A percentile compares a stretch with the other conserved stretches of the same genome.
Conservation (phyloP, 2,113 vertebrate genomes). For the Gasterosteus aculeatus region DNA sequence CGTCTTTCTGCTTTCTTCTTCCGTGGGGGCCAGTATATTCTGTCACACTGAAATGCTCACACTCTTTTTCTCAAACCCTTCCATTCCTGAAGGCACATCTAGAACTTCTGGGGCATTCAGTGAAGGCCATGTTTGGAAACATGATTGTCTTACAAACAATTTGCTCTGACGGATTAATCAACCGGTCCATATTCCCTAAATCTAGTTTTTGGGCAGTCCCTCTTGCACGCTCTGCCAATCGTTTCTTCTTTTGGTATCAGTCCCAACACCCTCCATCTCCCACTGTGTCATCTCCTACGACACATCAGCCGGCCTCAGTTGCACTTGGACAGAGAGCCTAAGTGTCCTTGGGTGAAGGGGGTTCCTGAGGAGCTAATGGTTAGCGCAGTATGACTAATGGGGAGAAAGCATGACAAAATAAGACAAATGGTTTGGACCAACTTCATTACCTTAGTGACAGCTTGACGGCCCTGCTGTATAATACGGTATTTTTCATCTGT, state of each 20-base stretch:
- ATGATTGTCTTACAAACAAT: background rate
- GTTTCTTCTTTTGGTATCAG: conserved; percentile 47
- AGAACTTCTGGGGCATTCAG: background rate
- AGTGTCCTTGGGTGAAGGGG: conserved; percentile 83
- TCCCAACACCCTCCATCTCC: conserved; percentile 35
- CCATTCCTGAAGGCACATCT: conserved; percentile 12
- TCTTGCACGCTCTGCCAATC: conserved; percentile 14
- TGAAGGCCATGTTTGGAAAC: background rate
- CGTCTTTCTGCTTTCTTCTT: conserved; percentile 22
- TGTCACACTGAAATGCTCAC: conserved; percentile 30
- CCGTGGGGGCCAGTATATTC: conserved; percentile 14
- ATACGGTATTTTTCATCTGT: conserved; percentile 83
- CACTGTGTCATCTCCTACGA: conserved; percentile 45
- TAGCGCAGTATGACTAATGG: conserved; percentile 81
- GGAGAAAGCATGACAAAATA: conserved; percentile 84
- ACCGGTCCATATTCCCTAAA: conserved; percentile 26
- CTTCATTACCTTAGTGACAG: conserved; percentile 85
- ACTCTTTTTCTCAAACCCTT: conserved; percentile 23
- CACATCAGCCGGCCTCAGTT: conserved; percentile 59
- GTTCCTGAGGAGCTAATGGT: conserved; percentile 79
- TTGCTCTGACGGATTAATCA: conserved; percentile 49
- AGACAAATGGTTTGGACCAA: conserved; percentile 85
- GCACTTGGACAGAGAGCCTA: conserved; percentile 70
- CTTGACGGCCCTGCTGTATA: conserved; percentile 79
- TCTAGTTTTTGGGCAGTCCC: conserved; percentile 31